These are phyloP conservation scores for Glossosoma conforme DNA, from an alignment of 1,140 invertebrate species.

Conservation along the genomic window DNA sequence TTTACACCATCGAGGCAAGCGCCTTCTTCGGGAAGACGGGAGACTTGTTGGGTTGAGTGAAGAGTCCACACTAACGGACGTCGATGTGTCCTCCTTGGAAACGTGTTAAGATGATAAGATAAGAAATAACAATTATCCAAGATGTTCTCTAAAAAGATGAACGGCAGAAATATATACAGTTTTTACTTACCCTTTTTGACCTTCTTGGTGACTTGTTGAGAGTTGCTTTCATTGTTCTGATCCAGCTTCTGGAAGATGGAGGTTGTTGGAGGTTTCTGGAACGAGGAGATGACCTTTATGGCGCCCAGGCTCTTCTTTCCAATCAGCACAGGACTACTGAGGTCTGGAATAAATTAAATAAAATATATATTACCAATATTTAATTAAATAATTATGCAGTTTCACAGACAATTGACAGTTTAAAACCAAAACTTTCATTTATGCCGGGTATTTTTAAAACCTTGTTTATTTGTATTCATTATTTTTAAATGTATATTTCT, in stretches of 20 bases:
- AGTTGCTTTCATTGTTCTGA: not conserved
- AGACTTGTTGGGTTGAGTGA: too few species aligned
- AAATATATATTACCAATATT: not conserved
- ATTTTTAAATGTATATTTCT: not conserved
- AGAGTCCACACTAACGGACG: too few species aligned
- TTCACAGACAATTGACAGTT: not conserved
- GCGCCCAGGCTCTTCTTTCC: slow-evolving; percentile 16
- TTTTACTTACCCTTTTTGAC: not conserved
- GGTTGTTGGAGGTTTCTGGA: slow-evolving; percentile 4
- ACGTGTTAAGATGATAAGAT: not conserved
- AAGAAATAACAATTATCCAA: not conserved
- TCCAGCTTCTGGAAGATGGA: slow-evolving; percentile 1
- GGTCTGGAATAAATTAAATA: slow-evolving; percentile 4
- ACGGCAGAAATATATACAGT: not conserved
- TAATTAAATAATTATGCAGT: not conserved
- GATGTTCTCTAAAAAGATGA: not conserved
- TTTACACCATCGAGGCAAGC: too few species aligned
- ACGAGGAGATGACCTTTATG: slow-evolving; percentile 14
- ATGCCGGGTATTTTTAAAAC: not conserved
- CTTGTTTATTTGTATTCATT: not conserved
- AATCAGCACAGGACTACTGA: slow-evolving; percentile 4
- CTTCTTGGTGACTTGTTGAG: slow-evolving; percentile 8
- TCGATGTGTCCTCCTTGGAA: too few species aligned
- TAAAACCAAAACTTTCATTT: not conserved
- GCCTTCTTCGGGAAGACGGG: too few species aligned